Evolutionary conservation across 2,113 vertebrate genomes (phyloP).

Genomic region (Mohoua ochrocephala): DNA sequence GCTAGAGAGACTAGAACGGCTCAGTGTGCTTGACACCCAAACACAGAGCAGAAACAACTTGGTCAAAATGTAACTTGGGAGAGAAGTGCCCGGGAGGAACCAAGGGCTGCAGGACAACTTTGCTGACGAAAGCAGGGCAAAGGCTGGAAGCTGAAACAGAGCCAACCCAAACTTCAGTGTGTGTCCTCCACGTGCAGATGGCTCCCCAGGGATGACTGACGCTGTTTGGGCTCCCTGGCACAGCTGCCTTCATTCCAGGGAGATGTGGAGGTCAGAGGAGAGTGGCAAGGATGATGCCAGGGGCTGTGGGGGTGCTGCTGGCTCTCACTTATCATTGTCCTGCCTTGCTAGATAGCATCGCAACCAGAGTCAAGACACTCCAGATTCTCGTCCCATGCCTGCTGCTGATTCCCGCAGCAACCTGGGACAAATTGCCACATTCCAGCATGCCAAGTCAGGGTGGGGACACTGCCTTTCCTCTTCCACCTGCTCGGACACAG

Average conservation of each 20-base stretch:
- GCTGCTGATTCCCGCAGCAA: neutral
- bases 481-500: neutral
- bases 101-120: neutral
- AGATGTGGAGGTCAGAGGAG: neutral
- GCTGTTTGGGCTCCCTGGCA: neutral
- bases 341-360: neutral
- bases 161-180: neutral
- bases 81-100: neutral
- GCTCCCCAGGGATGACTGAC: neutral
- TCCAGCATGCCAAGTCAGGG: rapidly evolving
- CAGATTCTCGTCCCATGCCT: neutral
- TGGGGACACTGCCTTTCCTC: neutral
- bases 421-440: neutral
- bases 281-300: neutral
- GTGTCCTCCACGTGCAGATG: rapidly evolving
- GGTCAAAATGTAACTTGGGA: neutral
- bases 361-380: neutral
- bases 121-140: neutral
- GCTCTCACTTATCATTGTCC: neutral
- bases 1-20: neutral
- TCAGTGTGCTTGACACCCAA: neutral
- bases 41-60: neutral
- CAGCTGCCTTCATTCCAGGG: neutral
- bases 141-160: neutral
- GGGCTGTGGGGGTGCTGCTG: neutral